Conservation (phyloP, 1,140 invertebrate genomes). For the Pachyrhynchus sulphureomaculatus region DNA sequence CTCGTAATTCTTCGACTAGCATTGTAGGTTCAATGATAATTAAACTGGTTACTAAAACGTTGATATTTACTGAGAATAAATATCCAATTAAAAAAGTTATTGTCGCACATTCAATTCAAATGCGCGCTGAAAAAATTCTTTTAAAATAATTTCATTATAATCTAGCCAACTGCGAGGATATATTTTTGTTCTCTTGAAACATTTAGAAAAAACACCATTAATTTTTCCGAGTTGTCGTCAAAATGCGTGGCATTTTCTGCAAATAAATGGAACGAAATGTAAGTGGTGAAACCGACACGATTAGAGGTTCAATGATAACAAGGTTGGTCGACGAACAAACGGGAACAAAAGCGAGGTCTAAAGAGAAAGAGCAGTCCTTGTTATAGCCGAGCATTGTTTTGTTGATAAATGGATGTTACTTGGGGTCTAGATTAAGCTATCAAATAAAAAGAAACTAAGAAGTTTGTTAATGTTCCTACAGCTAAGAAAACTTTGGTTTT, state of each 20-base stretch:
- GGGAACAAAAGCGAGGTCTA: slow-evolving; percentile 15
- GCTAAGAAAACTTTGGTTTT: background rate
- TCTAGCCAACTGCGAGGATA: background rate
- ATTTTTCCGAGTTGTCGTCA: slow-evolving; percentile 25
- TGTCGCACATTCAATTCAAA: too few species aligned
- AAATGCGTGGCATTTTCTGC: slow-evolving; percentile 21
- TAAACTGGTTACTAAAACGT: too few species aligned
- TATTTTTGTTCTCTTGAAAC: slow-evolving; percentile 1
- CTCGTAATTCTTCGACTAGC: too few species aligned
- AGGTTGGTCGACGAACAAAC: slow-evolving; percentile 23
- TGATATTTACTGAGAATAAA: too few species aligned
- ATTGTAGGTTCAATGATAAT: too few species aligned
- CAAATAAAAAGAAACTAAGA: slow-evolving; percentile 20
- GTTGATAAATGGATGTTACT: slow-evolving; percentile 26
- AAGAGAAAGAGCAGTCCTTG: slow-evolving; percentile 23
- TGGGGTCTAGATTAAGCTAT: slow-evolving; percentile 12
- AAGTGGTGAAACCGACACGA: slow-evolving; percentile 26
- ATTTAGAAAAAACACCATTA: slow-evolving; percentile 28
- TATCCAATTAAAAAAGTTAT: too few species aligned
- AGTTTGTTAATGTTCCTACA: background rate
- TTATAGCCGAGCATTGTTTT: slow-evolving; percentile 27
- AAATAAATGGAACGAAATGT: slow-evolving; percentile 29
- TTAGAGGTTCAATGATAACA: slow-evolving; percentile 26
- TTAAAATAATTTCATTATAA: slow-evolving; percentile 2
- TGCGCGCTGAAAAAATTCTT: too few species aligned